Conservation (phyloP, 2,888 invertebrate genomes). For the Bellardia bayeri region DNA sequence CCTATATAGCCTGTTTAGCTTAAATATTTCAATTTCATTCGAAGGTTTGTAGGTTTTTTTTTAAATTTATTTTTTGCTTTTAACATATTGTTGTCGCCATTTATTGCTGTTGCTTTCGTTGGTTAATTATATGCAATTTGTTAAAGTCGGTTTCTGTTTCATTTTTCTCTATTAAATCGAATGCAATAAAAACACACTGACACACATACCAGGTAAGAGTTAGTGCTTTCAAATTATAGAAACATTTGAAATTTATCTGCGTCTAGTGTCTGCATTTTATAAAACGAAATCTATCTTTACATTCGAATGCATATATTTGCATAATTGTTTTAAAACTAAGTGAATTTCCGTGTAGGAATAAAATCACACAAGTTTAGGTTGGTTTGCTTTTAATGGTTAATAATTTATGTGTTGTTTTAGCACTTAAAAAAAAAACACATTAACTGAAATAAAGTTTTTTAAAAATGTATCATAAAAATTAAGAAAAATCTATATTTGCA, state of each 20-base stretch:
- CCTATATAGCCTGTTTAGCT: no score
- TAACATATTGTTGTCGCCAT: conserved; percentile 18
- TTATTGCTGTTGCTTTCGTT: conserved; percentile 3
- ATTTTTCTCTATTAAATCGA: conserved; percentile 22
- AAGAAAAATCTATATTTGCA: no score
- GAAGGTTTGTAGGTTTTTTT: not conserved
- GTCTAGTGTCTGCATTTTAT: conserved; percentile 21
- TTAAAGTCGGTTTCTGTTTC: not conserved
- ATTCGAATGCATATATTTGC: conserved; percentile 47
- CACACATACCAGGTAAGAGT: conserved; percentile 7
- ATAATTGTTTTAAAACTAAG: conserved; percentile 16
- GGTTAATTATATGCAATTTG: conserved; percentile 45
- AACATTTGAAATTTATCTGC: conserved; percentile 30
- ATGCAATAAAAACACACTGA: not conserved
- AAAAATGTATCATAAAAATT: no score
- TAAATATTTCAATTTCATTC: no score
- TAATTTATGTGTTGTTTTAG: no score
- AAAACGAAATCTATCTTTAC: not conserved
- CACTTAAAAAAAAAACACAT: no score
- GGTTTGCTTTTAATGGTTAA: not conserved
- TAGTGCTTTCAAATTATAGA: not conserved
- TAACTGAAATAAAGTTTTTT: no score
- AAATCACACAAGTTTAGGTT: not conserved
- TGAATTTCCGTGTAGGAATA: conserved; percentile 47
- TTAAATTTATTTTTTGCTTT: not conserved